A percentile compares a stretch with the other conserved stretches of the same genome.
These are phyloP conservation scores for Calliphora vomitoria DNA, from an alignment of 2,888 invertebrate species.

Conservation along the genomic window DNA sequence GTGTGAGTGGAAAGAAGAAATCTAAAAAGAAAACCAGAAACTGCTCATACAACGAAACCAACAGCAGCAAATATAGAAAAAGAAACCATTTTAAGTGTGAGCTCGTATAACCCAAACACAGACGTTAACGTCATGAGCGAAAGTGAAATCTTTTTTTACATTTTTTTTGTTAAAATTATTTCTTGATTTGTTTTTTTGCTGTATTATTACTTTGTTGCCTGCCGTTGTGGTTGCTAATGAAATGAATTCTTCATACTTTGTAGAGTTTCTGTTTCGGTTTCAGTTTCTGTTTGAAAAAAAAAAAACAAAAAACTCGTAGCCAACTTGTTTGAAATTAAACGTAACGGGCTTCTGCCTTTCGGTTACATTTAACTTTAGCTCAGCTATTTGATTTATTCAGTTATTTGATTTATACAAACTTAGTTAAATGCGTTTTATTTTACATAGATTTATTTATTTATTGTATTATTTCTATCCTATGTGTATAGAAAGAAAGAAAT, in stretches of 20 bases:
- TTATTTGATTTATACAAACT: conserved; percentile 31
- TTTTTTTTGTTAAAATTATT: conserved; percentile 25
- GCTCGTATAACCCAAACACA: conserved; percentile 29
- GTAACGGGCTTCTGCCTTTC: conserved; percentile 68
- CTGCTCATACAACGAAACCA: conserved; percentile 25
- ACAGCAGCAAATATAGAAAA: conserved; percentile 55
- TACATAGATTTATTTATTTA: conserved; percentile 75
- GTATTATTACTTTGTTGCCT: conserved; percentile 50
- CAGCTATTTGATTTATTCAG: not conserved
- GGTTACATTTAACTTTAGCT: conserved; percentile 18
- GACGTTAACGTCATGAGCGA: conserved; percentile 81
- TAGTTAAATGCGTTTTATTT: conserved; percentile 57
- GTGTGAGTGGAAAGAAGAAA: conserved; percentile 67
- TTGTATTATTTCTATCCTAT: not conserved
- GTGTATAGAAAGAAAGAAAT: not conserved
- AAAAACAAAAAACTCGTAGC: conserved; percentile 7
- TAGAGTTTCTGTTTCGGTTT: conserved; percentile 50
- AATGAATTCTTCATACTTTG: conserved; percentile 70
- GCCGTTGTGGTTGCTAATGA: conserved; percentile 67
- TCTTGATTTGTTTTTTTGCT: conserved; percentile 16
- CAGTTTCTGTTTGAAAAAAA: conserved; percentile 16
- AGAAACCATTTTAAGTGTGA: conserved; percentile 66
- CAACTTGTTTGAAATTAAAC: conserved; percentile 42
- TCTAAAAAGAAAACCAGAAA: conserved; percentile 72
- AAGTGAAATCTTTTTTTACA: conserved; percentile 82